Base-by-base conservation (phyloP, 2,888 invertebrate species). In the Peribatodes rhomboidaria region DNA sequence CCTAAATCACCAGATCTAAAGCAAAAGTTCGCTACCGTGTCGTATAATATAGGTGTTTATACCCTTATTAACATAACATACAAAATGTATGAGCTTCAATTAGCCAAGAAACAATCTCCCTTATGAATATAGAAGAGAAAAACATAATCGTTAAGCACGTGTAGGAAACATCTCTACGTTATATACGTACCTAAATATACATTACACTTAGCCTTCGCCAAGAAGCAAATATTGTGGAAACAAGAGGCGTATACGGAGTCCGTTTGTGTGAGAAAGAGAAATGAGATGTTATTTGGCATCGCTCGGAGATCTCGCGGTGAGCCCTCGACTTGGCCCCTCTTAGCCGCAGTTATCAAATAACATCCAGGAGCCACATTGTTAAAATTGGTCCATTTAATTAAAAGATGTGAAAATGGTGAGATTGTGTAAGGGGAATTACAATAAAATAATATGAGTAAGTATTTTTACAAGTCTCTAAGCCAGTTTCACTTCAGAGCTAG, bases 291-390 rank as follows among this genome's bases (percentile, higher is more conserved):
- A 79, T 82, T 83, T 77, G 74, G 68, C 68, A 64, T 35, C 46
- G 53, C 35, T 58, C 16, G 20, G 70, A 74, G 76, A 77, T 77
- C 78, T 84, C 78, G 76, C 76, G 83, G 73, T 74, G 74, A 77
- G 72, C 73, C 67, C 72, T 77, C 78, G 72, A 70, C 75, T 72
- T 68, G 63, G 54, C 66, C 13, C 41, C 41, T 44, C 50, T 74
- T 70, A 67, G 68, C 57, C 54, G 62, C 57, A 68, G 62, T 76
- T 74, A 73, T 75, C 70, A 68, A 68, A 70, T 74, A 73, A 71
- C 56, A 65, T 27, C 50, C 57, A 55, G 53, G 54, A 60, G 61
- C 57, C 55, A 33, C 47, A 55, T 27, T 33, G 53, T 65, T 53
- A 22, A 57, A 35, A 60, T 65, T 53, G n/a, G n/a, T 22, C 27